These are phyloP conservation scores for Merops nubicus DNA, from an alignment of 2,113 vertebrate species.

Conservation along the genomic window DNA sequence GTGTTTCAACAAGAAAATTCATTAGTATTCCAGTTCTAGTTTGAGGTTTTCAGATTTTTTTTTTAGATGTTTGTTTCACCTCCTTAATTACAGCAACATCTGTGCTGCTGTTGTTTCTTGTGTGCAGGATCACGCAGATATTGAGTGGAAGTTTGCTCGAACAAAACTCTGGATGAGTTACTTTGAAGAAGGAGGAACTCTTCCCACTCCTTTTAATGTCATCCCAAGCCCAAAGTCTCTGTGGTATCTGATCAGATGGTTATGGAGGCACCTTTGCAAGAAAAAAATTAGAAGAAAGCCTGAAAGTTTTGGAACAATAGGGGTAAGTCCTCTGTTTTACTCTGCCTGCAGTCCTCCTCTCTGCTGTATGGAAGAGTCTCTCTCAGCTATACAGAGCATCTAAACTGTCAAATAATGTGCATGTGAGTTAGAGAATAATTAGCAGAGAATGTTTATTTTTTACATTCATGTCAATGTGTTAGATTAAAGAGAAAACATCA, in stretches of 20 bases:
- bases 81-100: not conserved
- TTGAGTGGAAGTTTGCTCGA: constrained; percentile 98
- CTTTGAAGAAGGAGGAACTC: constrained; percentile 97
- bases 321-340: constrained; percentile 79
- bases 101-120: constrained; percentile 22
- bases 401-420: not conserved
- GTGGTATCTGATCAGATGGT: constrained; percentile 89
- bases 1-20: constrained; percentile 4
- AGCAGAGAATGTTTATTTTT: not conserved
- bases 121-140: constrained; percentile 94
- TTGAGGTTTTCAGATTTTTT: not conserved
- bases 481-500: not conserved
- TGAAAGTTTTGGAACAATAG: constrained; percentile 90
- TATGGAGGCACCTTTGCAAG: constrained; percentile 84
- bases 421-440: not conserved
- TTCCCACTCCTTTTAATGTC: constrained; percentile 97
- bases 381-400: not conserved
- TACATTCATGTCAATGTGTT: not conserved
- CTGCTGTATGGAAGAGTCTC: not conserved
- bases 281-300: constrained; percentile 81
- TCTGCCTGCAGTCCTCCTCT: not conserved
- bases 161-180: constrained; percentile 99
- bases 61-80: not conserved
- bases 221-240: constrained; percentile 94
- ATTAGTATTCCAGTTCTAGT: not conserved